Conservation (phyloP, 2,888 invertebrate species). For the Masnerella sp. region DNA sequence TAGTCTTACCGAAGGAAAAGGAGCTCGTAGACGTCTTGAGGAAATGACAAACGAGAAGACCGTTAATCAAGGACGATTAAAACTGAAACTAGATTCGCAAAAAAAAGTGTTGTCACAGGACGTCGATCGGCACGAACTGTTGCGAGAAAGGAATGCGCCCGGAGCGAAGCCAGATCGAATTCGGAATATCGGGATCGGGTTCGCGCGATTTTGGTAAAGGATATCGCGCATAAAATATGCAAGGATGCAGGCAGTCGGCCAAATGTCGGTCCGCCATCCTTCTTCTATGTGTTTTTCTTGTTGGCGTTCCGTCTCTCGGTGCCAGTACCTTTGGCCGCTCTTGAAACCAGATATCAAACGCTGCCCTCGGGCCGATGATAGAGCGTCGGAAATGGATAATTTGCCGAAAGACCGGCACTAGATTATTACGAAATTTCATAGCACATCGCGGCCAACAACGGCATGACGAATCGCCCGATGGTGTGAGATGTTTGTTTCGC, state of each 20-base stretch:
- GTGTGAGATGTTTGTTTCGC: conserved; percentile 53
- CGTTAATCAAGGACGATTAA: neutral
- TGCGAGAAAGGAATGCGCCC: conserved; percentile 33
- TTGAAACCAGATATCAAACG: conserved; percentile 60
- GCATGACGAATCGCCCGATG: conserved; percentile 45
- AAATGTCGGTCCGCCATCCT: conserved; percentile 41
- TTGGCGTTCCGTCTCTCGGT: conserved; percentile 39
- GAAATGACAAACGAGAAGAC: conserved; percentile 10
- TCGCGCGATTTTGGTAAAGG: conserved; percentile 50
- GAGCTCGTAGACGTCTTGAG: conserved; percentile 21
- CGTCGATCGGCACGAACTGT: conserved; percentile 7
- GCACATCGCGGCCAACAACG: conserved; percentile 43
- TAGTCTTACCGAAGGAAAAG: conserved; percentile 53
- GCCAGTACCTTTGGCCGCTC: conserved; percentile 43
- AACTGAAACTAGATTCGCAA: neutral
- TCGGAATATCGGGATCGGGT: conserved; percentile 41
- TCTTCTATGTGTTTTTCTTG: conserved; percentile 24
- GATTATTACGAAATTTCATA: conserved; percentile 59
- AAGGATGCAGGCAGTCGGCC: conserved; percentile 38
- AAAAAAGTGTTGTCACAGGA: conserved; percentile 17
- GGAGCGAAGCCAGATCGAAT: conserved; percentile 42
- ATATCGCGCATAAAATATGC: conserved; percentile 55
- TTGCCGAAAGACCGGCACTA: conserved; percentile 59
- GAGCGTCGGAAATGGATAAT: conserved; percentile 62
- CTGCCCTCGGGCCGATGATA: conserved; percentile 54